Base-by-base conservation (phyloP, 2,113 vertebrate species). In the Macrotus californicus region DNA sequence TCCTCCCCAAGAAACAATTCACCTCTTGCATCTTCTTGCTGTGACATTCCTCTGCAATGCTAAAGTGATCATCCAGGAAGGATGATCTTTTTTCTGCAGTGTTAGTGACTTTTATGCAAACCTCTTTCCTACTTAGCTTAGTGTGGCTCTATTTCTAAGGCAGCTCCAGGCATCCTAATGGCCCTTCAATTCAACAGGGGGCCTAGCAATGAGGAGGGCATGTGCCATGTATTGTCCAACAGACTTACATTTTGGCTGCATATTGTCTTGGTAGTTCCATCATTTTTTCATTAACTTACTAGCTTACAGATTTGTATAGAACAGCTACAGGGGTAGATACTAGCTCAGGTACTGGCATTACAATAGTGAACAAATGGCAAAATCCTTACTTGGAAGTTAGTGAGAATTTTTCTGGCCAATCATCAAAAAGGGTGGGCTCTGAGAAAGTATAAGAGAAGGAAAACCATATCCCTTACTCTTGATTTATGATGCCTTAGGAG, bases 71-170 rank as follows among this genome's bases (percentile, higher is more conserved):
- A 36, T 29, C 4, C 26, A 72, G 72, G 67, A 89, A 79, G 3
- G 11, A 43, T 1, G 61, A 0, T n/a, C 43, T 89, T 34, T 15
- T 69, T 18, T 82, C 76, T 36, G 34, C 59, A 39, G 12, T 7
- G 16, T 22, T 18, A 87, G 3, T 48, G 43, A 82, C 50, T 87
- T 95, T 89, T 90, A 43, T 92, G 26, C 7, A 72, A 80, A 54
- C 3, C 16, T 93, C 16, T 76, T 61, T 70, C 26, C 56, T 79
- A 8, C 12, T 73, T 80, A 61, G 4, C 56, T 81, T 69, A 19
- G 22, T 13, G 69, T 75, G 21, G 6, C 14, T 94, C 14, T n/a
- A 7, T 82, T 50, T 70, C 39, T 76, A 80, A 56, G 54, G 54
- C 22, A 88, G 14, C 12, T 64, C 13, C 54, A 66, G 36, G 77